phyloP scores from a whole-genome alignment of 2,888 invertebrate species.

The Chrysolina americana region DNA sequence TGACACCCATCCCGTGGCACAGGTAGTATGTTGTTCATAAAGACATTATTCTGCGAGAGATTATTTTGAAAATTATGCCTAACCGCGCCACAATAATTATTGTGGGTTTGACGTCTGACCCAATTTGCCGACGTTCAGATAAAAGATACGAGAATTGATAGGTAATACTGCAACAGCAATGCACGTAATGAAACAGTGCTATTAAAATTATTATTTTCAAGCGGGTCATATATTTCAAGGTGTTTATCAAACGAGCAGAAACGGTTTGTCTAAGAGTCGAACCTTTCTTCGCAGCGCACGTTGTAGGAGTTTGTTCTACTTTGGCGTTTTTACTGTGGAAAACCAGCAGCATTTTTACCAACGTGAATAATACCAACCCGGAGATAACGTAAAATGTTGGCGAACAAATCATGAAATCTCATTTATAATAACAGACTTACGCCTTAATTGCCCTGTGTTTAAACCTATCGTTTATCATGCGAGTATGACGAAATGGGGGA shows the following conservation, averaged over 20 bases:
- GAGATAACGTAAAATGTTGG: constrained; percentile 49
- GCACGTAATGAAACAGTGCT: constrained; percentile 41
- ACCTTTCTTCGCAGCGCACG: constrained; percentile 42
- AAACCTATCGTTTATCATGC: constrained; percentile 55
- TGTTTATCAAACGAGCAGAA: constrained; percentile 45
- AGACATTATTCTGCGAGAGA: constrained; percentile 20
- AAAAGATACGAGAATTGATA: constrained; percentile 47
- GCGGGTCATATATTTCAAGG: constrained; percentile 47
- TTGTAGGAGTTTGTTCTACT: constrained; percentile 60
- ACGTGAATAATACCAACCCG: constrained; percentile 50
- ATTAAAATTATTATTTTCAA: constrained; percentile 49
- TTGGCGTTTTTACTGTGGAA: constrained; percentile 55
- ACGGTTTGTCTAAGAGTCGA: constrained; percentile 38
- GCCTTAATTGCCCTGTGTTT: constrained; percentile 54
- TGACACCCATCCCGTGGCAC: constrained; percentile 13
- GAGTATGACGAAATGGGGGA: constrained; percentile 21
- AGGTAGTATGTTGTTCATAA: constrained; percentile 15
- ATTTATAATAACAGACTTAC: constrained; percentile 53
- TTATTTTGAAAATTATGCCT: constrained; percentile 23
- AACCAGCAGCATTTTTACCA: constrained; percentile 56
- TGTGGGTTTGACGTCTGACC: constrained; percentile 45
- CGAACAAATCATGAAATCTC: constrained; percentile 52
- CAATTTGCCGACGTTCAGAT: constrained; percentile 38
- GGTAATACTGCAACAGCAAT: constrained; percentile 45
- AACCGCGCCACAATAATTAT: constrained; percentile 36